Evolutionary conservation across 1,140 invertebrate species (phyloP).

Genomic region (Camponotus pennsylvanicus): DNA sequence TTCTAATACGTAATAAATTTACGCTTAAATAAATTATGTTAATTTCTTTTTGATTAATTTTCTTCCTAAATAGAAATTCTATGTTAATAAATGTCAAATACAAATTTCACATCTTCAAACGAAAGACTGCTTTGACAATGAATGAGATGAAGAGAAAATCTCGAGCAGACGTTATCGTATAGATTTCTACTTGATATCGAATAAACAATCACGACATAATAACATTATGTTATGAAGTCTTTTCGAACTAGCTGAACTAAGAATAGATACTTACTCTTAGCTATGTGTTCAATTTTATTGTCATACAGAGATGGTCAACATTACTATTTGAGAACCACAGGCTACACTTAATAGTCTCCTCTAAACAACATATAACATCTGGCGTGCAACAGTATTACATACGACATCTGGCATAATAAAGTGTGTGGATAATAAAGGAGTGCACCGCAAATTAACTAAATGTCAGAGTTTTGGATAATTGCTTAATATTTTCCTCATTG

Average conservation of each 20-base stretch:
- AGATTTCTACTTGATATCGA: not conserved
- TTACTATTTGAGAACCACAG: slow-evolving; percentile 21
- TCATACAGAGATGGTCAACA: slow-evolving; percentile 2
- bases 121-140: too few species aligned
- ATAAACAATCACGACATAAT: not conserved
- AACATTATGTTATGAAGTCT: not conserved
- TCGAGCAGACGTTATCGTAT: not conserved
- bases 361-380: slow-evolving; percentile 16
- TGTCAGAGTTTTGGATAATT: slow-evolving; percentile 5
- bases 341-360: slow-evolving; percentile 10
- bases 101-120: too few species aligned
- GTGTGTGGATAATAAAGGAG: slow-evolving; percentile 1
- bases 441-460: slow-evolving; percentile 31
- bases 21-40: not conserved
- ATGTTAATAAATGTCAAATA: not conserved
- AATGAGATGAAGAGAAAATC: not conserved
- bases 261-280: not conserved
- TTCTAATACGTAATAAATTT: not conserved
- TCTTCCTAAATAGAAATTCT: not conserved
- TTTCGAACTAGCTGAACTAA: slow-evolving; percentile 9
- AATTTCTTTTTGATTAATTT: not conserved
- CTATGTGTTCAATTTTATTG: slow-evolving; percentile 42
- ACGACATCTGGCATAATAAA: slow-evolving; percentile 22
- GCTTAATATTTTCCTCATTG: not conserved
- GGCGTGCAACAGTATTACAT: slow-evolving; percentile 1